phyloP scores from a whole-genome alignment of 1,140 invertebrate species.

The Drosophila equinoxialis region DNA sequence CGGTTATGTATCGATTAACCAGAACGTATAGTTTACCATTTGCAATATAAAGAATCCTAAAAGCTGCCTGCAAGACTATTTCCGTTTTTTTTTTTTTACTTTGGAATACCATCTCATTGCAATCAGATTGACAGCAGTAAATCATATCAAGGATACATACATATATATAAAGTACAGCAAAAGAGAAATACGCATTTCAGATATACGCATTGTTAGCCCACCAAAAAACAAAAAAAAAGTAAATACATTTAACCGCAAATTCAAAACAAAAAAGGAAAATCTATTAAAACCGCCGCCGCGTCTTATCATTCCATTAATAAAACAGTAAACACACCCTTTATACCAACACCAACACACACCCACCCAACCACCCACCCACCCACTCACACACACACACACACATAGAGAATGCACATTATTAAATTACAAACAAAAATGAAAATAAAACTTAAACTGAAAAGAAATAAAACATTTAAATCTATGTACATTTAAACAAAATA shows the following conservation, averaged over 20 bases:
- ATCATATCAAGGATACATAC: not conserved
- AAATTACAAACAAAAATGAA: not conserved
- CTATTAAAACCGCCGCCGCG: constrained; percentile 14
- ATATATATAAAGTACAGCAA: not conserved
- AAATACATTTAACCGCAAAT: constrained; percentile 20
- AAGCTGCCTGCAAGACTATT: not conserved
- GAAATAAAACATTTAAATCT: constrained; percentile 12
- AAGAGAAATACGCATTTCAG: constrained; percentile 14
- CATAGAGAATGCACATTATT: constrained; percentile 16
- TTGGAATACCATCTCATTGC: not conserved
- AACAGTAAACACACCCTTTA: not conserved
- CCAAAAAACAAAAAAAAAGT: not conserved
- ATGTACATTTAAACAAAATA: constrained; percentile 54
- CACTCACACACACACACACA: constrained; percentile 13
- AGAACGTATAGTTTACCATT: not conserved
- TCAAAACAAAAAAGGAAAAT: constrained; percentile 2
- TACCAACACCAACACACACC: constrained; percentile 12
- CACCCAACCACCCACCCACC: constrained; percentile 12
- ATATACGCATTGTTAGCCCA: constrained; percentile 1
- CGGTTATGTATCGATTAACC: not conserved
- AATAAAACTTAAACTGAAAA: constrained; percentile 8
- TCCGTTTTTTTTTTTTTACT: not conserved
- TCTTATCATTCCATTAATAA: constrained; percentile 33
- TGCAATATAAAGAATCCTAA: not conserved
- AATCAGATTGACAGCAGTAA: not conserved